A percentile compares a stretch with the other conserved stretches of the same genome.
Conservation (phyloP, 1,140 invertebrate species). For the Sycophila sp. region DNA sequence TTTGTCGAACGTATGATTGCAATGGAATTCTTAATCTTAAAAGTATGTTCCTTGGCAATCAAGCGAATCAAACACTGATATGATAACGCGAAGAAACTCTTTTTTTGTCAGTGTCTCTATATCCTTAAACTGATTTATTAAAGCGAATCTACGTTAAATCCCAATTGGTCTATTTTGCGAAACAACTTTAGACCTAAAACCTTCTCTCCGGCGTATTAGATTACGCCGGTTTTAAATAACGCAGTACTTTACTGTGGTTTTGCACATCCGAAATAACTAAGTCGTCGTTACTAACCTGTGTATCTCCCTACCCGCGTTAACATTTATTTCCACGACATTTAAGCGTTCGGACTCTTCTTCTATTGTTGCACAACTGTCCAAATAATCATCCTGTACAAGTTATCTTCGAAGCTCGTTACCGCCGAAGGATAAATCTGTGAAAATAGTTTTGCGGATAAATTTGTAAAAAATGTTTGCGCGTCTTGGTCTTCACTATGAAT, state of each 20-base stretch:
- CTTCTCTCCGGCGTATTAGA: too few species aligned
- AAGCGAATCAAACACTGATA: constrained; percentile 54
- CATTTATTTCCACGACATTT: neutral
- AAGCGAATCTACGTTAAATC: constrained; percentile 14
- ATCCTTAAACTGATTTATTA: too few species aligned
- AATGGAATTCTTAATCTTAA: neutral
- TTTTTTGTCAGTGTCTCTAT: too few species aligned
- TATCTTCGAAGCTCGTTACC: too few species aligned
- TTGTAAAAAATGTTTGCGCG: constrained; percentile 41
- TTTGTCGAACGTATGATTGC: neutral
- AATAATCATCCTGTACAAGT: too few species aligned
- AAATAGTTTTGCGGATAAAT: too few species aligned
- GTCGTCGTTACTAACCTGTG: neutral
- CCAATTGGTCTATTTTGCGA: neutral
- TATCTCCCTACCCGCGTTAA: constrained; percentile 15
- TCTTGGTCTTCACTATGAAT: constrained; percentile 43
- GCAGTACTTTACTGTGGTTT: neutral
- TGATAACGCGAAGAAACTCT: too few species aligned
- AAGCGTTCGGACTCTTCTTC: neutral
- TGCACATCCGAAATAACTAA: neutral
- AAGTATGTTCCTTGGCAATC: constrained; percentile 25
- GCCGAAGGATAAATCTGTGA: too few species aligned
- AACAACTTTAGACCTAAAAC: too few species aligned
- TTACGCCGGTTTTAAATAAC: neutral
- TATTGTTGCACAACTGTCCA: too few species aligned